phyloP scores from a whole-genome alignment of 1,140 invertebrate genomes.

The Geopemphigus sp. region DNA sequence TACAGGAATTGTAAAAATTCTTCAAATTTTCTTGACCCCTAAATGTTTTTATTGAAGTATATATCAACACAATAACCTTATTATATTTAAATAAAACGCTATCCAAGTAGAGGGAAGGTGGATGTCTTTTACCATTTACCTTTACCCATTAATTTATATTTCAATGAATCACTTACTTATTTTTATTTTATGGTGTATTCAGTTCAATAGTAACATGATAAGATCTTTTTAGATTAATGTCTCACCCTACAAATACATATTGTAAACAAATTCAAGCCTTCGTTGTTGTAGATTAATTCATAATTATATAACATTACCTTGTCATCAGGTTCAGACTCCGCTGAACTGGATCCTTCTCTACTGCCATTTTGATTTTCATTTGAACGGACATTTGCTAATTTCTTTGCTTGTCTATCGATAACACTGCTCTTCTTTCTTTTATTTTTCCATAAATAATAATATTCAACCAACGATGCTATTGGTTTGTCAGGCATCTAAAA shows the following conservation, averaged over 20 bases:
- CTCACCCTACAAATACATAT: constrained; percentile 47
- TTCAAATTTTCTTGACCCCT: too few relatives aligned
- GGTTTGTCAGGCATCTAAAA: constrained; percentile 90
- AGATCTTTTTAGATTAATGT: constrained; percentile 18
- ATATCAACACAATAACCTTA: too few relatives aligned
- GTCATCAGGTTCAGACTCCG: constrained; percentile 83
- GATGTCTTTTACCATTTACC: neutral
- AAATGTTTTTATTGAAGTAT: too few relatives aligned
- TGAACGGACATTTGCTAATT: constrained; percentile 60
- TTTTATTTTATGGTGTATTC: constrained; percentile 31
- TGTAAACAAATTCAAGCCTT: constrained; percentile 16
- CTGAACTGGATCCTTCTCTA: constrained; percentile 70
- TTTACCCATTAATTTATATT: constrained; percentile 8
- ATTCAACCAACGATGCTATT: constrained; percentile 92
- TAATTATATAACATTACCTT: constrained; percentile 65
- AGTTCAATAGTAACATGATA: constrained; percentile 42
- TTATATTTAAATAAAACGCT: too few relatives aligned
- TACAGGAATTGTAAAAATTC: too few relatives aligned
- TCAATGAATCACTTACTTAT: constrained; percentile 35
- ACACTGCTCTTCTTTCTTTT: constrained; percentile 85
- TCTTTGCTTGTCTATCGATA: constrained; percentile 84
- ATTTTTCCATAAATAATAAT: constrained; percentile 99
- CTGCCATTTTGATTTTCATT: constrained; percentile 72
- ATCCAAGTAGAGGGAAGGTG: too few relatives aligned
- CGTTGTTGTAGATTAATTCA: neutral